Evolutionary conservation across 1,140 invertebrate genomes (phyloP).

Genomic region (Maconellicoccus hirsutus): DNA sequence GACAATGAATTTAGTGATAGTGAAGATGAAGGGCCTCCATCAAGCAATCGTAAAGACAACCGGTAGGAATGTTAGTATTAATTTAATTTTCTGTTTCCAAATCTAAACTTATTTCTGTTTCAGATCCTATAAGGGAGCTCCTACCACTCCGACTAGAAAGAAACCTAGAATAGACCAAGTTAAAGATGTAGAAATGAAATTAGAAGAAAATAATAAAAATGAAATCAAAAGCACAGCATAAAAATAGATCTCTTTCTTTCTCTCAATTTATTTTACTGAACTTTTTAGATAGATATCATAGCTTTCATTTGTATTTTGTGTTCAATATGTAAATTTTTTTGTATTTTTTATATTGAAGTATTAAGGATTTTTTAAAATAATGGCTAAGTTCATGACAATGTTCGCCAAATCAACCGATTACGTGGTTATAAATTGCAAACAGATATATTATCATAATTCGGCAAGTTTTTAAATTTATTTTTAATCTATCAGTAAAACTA

Average conservation of each 20-base stretch:
- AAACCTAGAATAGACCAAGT: conserved; percentile 25
- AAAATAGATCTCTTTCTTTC: no score
- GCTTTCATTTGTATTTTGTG: background rate
- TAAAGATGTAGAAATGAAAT: conserved; percentile 23
- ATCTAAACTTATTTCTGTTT: background rate
- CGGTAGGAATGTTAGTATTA: conserved; percentile 26
- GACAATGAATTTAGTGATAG: conserved; percentile 96
- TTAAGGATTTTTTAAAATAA: no score
- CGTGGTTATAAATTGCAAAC: no score
- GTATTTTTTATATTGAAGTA: no score
- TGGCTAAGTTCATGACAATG: no score
- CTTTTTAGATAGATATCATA: background rate
- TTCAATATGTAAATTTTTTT: no score
- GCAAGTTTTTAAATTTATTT: no score
- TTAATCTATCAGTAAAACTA: no score
- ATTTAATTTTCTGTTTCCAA: no score
- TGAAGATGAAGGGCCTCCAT: conserved; percentile 63
- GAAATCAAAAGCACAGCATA: background rate
- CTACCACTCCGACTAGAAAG: conserved; percentile 22
- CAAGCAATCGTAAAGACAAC: conserved; percentile 54
- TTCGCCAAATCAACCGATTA: no score
- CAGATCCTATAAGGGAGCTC: conserved; percentile 24
- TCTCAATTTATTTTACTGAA: background rate
- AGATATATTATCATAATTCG: no score
- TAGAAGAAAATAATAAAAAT: background rate